Percentiles rank a stretch among this genome's conserved stretches.
These are phyloP conservation scores for Gallinago undulata DNA, from an alignment of 2,113 vertebrate genomes.

Conservation along the genomic window DNA sequence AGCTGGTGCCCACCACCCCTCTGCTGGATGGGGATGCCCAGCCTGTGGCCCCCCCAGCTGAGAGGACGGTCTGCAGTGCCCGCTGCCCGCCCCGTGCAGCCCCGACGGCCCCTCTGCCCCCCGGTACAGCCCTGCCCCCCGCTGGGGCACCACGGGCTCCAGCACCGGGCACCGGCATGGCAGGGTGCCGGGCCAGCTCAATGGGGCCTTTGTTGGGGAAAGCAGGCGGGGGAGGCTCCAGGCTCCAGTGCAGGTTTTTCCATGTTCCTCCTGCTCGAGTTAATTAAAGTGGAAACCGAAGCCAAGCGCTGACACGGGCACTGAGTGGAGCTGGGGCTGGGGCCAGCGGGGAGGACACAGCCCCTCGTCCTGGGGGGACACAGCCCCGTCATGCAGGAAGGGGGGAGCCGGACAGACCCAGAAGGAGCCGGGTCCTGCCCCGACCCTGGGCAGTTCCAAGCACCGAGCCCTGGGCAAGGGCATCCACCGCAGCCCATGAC, in stretches of 20 bases:
- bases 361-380: background rate
- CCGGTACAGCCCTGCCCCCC: background rate
- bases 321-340: background rate
- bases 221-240: slow-evolving; percentile 20
- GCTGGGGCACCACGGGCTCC: background rate
- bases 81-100: background rate
- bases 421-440: background rate
- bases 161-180: background rate
- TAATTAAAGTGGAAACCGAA: slow-evolving; percentile 58
- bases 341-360: background rate
- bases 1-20: background rate
- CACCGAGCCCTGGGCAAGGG: background rate
- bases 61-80: background rate
- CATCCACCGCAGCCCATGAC: background rate
- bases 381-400: background rate
- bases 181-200: background rate
- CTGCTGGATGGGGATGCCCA: background rate
- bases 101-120: fast-evolving
- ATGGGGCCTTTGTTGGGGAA: slow-evolving; percentile 59
- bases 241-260: slow-evolving; percentile 51
- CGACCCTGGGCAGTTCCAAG: fast-evolving
- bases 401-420: background rate
- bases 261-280: slow-evolving; percentile 48
- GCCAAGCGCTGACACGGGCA: background rate
- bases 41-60: background rate